Evolutionary conservation across 1,140 invertebrate species (phyloP), one percentile per base, ranked within the genome.

Genomic region (Caenorhabditis brenneri): DNA sequence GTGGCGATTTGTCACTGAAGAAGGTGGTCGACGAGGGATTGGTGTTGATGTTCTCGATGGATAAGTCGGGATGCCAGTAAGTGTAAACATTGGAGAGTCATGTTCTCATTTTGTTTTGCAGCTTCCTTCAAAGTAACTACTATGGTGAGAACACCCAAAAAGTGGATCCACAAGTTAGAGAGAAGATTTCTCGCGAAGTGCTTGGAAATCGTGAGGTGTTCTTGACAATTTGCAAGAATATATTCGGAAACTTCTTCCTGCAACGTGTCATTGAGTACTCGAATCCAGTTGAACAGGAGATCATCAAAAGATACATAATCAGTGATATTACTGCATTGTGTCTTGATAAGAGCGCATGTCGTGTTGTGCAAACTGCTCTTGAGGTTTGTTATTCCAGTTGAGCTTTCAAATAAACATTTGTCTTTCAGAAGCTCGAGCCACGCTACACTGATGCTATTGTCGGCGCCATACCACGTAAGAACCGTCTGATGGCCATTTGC

Each of bases 161-260:
- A 9, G 80, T 65, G 36, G 60, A 55, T 22, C 36, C 79, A 6
- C 10, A 24, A 10, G 19, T 55, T 31, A 79, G 83, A 24, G 27
- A 31, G 10, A 10, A 19, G 12, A 15, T 84, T 22, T 69, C 39
- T 22, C n/a, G 36, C 12, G 55, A 83, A 81, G 49, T 80, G 12
- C 53, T 84, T 15, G 83, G 36, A n/a, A 81, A 74, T 31, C 22
- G 29, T 7, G 80, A 80, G 4, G 22, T 74, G 19, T 85, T 85
- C 29, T 22, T 87, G 48, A 65, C 36, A 4, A 49, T 86, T 16
- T 85, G 81, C 53, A 79, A 69, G 22, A 81, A 87, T 33, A 86
- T 87, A n/a, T 87, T 87, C 55, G 86, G 60, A 29, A 87, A 87
- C 42, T 87, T 87, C 85, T 84, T 87, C n/a, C 60, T 87, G 24